Conservation (phyloP, 2,797 vertebrate genomes). For the Carapus acus region DNA sequence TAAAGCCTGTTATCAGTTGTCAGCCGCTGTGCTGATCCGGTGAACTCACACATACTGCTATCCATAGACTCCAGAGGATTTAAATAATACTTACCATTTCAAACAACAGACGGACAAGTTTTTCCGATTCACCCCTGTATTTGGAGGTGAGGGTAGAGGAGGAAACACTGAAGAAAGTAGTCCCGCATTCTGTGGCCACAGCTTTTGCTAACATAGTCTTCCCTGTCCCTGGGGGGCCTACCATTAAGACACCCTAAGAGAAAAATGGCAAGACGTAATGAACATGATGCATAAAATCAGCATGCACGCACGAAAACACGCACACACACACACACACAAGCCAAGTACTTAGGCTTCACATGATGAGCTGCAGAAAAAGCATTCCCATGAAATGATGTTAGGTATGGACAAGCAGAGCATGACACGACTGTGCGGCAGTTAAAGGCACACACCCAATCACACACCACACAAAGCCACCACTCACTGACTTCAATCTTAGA, state of each 20-base stretch:
- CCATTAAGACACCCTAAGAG: slow-evolving; percentile 93
- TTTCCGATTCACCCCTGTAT: slow-evolving; percentile 96
- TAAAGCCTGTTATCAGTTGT: no score
- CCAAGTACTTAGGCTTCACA: slow-evolving; percentile 33
- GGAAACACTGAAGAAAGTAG: slow-evolving; percentile 96
- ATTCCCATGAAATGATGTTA: slow-evolving; percentile 41
- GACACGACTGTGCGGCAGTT: neutral
- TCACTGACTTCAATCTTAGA: no score
- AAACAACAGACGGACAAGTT: slow-evolving; percentile 93
- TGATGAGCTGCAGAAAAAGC: slow-evolving; percentile 33
- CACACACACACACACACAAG: neutral
- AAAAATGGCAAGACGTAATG: slow-evolving; percentile 9
- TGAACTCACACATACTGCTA: no score
- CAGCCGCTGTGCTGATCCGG: no score
- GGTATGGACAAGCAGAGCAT: slow-evolving; percentile 10
- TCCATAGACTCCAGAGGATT: no score
- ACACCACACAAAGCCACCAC: neutral
- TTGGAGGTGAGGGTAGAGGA: slow-evolving; percentile 95
- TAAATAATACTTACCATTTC: no score
- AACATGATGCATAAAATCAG: neutral
- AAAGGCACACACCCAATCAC: slow-evolving; percentile 7
- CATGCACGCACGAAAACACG: neutral
- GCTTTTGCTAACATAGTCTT: slow-evolving; percentile 99
- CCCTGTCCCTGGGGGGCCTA: slow-evolving; percentile 95
- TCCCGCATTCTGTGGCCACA: slow-evolving; percentile 96